A percentile compares a stretch with the other conserved stretches of the same genome.
These are phyloP conservation scores for Elephantulus edwardii DNA, from an alignment of 2,113 vertebrate species.

Conservation along the genomic window DNA sequence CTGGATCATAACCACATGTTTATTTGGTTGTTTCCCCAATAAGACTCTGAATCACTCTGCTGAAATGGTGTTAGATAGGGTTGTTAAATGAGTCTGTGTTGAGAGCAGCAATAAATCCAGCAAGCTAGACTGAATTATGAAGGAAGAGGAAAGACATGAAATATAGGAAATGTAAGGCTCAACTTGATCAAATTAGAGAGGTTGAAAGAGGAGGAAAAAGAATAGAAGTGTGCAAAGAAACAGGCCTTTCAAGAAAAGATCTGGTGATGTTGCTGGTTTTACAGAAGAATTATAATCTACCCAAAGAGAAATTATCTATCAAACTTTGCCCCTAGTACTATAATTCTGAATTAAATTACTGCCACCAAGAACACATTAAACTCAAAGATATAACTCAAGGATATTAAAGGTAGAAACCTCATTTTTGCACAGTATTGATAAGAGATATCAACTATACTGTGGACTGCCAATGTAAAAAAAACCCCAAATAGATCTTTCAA, in stretches of 20 bases:
- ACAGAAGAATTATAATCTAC: not conserved
- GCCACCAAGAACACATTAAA: not conserved
- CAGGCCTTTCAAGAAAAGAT: no score
- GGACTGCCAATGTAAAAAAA: no score
- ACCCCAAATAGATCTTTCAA: no score
- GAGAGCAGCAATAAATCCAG: not conserved
- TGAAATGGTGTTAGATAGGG: not conserved
- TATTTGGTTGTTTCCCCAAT: accelerated
- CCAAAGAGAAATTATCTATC: not conserved
- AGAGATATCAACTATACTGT: no score
- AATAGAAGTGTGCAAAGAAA: accelerated
- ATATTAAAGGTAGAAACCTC: not conserved
- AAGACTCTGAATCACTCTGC: not conserved
- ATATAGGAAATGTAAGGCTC: accelerated
- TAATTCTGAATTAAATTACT: not conserved
- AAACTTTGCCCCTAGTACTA: not conserved
- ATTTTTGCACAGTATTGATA: no score
- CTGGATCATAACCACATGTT: accelerated
- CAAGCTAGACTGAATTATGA: not conserved
- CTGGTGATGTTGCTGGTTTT: not conserved
- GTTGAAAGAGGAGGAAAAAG: not conserved
- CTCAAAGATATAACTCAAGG: not conserved
- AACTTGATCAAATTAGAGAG: not conserved
- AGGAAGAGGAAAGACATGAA: not conserved
- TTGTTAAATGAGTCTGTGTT: accelerated